Percentiles rank a stretch among this genome's conserved stretches.
Conservation (phyloP, 2,888 invertebrate genomes). For the Auanema freiburgensis region DNA sequence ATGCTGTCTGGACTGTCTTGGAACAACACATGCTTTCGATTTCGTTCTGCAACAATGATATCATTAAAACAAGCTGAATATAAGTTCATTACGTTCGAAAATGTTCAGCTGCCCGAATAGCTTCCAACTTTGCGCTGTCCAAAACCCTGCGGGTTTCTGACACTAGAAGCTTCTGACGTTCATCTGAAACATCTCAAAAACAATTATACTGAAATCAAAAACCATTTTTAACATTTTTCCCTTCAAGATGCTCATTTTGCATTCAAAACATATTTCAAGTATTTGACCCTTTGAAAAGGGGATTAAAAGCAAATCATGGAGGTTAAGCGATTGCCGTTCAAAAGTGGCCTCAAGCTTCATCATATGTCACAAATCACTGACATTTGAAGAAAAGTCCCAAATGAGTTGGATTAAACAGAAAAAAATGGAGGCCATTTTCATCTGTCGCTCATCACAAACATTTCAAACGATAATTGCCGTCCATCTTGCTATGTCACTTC, state of each 20-base stretch:
- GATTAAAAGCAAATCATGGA: too few relatives aligned
- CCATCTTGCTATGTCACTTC: too few relatives aligned
- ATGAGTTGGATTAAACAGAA: slow-evolving; percentile 1
- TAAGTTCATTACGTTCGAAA: slow-evolving; percentile 43
- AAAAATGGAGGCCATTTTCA: neutral
- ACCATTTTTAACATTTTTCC: too few relatives aligned
- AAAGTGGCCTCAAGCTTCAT: too few relatives aligned
- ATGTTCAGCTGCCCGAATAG: slow-evolving; percentile 81
- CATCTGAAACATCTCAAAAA: slow-evolving; percentile 67
- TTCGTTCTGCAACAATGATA: slow-evolving; percentile 44
- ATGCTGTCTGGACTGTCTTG: slow-evolving; percentile 39
- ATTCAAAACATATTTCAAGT: too few relatives aligned
- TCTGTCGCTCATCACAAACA: slow-evolving; percentile 5
- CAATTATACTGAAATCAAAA: too few relatives aligned
- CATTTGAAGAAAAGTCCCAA: slow-evolving; percentile 1
- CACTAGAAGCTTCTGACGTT: slow-evolving; percentile 80
- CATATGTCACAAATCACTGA: neutral
- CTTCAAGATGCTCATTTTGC: too few relatives aligned
- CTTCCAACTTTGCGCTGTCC: slow-evolving; percentile 87
- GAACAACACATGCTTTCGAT: slow-evolving; percentile 37
- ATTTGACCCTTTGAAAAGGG: too few relatives aligned
- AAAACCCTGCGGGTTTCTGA: slow-evolving; percentile 84
- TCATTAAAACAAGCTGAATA: neutral
- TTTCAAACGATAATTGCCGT: neutral
- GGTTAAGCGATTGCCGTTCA: too few relatives aligned